Conservation (phyloP, 2,797 vertebrate species). For the Hyperoplus lanceolatus region DNA sequence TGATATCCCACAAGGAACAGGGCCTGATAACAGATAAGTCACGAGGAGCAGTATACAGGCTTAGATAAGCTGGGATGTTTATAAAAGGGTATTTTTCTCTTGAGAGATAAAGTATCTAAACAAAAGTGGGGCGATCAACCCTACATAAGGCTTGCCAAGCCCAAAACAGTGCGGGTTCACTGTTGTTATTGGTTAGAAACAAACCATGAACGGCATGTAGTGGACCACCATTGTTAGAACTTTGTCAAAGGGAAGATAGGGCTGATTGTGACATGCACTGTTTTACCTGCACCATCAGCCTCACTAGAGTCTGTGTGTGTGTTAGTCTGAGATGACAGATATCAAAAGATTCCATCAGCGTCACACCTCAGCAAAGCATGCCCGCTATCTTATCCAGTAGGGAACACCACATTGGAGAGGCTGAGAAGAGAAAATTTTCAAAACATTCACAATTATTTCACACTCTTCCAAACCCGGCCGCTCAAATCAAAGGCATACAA, state of each 20-base stretch:
- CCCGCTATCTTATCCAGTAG: conserved; percentile 46
- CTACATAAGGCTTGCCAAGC: conserved; percentile 61
- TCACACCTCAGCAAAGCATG: conserved; percentile 43
- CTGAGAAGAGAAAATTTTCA: conserved; percentile 37
- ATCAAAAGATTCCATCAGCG: conserved; percentile 57
- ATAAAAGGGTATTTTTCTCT: conserved; percentile 61
- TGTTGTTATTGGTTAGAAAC: conserved; percentile 40
- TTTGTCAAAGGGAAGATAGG: conserved; percentile 49
- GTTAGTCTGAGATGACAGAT: conserved; percentile 46
- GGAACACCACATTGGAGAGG: conserved; percentile 26
- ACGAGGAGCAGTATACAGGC: conserved; percentile 52
- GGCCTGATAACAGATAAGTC: conserved; percentile 74
- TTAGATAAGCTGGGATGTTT: conserved; percentile 78
- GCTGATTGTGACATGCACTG: conserved; percentile 46
- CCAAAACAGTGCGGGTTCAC: conserved; percentile 51
- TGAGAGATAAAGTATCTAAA: conserved; percentile 71
- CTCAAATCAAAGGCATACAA: neutral
- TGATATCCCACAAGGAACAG: conserved; percentile 60
- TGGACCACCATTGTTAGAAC: conserved; percentile 43
- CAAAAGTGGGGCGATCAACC: conserved; percentile 63
- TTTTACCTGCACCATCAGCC: conserved; percentile 28
- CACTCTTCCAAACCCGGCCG: neutral
- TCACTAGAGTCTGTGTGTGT: conserved; percentile 38
- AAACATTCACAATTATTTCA: conserved; percentile 43
- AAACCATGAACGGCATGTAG: conserved; percentile 37